Evolutionary conservation across 1,140 invertebrate species (phyloP), one percentile per base, ranked within the genome.

Genomic region (Ptiloglossa arizonensis): DNA sequence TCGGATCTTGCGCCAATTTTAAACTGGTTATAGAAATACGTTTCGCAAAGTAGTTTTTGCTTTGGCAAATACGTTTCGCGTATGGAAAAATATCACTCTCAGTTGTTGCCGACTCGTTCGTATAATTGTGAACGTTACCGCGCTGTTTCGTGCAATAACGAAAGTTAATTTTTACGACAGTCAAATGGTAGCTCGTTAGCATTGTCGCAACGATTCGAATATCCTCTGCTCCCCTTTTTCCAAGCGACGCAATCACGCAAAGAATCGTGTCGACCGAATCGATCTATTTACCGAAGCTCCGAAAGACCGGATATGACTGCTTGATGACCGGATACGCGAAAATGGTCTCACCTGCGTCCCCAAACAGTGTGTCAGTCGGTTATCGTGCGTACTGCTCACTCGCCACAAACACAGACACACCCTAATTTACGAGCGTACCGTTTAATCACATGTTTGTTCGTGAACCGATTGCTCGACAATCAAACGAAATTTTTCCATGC

Each of bases 281-380:
- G 71, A 73, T 54, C 60, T 63, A 54, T 73, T 73, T 52, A 22
- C 48, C 71, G n/a, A 22, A 52, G 17, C 70, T n/a, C 6, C 44
- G n/a, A 11, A 17, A 32, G 35, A n/a, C 71, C 71, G 71, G 60
- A 73, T 73, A 73, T 56, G 71, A 66, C 71, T 54, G 64, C n/a
- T 57, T 48, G 73, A 68, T 68, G 52, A 68, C 41, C 73, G 73
- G 71, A 76, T 46, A 68, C 41, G 52, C 64, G 50, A 41, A 57
- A 76, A 76, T 63, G 50, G 52, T 76, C 73, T 54, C 64, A 76
- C 64, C 71, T 59, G 63, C 41, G 41, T 75, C 52, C 38, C 41
- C 38, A 60, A 62, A 62, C 52, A 63, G 73, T 41, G 52, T 56
- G 73, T 48, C 73, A 68, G 35, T 54, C 59, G 64, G 41, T 57